phyloP scores from a whole-genome alignment of 2,797 vertebrate species.

The Chelon labrosus region DNA sequence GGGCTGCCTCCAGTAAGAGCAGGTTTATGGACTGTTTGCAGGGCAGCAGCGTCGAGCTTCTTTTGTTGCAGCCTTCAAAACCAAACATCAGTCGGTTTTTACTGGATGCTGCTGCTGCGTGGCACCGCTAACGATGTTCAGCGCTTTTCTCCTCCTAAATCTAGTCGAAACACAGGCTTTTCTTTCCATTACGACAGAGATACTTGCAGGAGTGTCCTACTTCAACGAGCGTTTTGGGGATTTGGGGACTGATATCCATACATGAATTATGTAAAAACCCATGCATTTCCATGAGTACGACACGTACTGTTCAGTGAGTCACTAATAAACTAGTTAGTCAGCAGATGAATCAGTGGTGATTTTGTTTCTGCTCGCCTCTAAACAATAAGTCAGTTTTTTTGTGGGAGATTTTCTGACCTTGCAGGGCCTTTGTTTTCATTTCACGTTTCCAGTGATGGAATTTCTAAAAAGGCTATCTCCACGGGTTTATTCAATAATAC shows the following conservation, averaged over 20 bases:
- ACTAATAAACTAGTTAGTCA: constrained; percentile 10
- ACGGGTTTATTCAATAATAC: constrained; percentile 76
- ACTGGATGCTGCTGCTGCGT: constrained; percentile 33
- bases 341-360: constrained; percentile 16
- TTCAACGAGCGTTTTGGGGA: constrained; percentile 20
- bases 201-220: background rate
- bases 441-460: constrained; percentile 55
- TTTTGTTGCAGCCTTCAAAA: constrained; percentile 30
- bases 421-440: constrained; percentile 38
- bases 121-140: constrained; percentile 44
- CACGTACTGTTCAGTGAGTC: background rate
- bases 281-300: background rate
- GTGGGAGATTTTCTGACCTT: constrained; percentile 21
- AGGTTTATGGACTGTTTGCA: constrained; percentile 66
- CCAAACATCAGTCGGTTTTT: constrained; percentile 41
- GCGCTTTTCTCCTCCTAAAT: constrained; percentile 35
- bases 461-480: constrained; percentile 61
- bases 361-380: constrained; percentile 21
- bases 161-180: constrained; percentile 5
- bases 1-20: constrained; percentile 57
- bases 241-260: constrained; percentile 17
- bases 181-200: background rate
- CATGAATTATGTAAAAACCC: constrained; percentile 29
- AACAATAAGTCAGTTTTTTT: constrained; percentile 48
- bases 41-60: constrained; percentile 26